These are phyloP conservation scores for Lordiphosa clarofinis DNA, from an alignment of 1,140 invertebrate genomes.

Conservation along the genomic window DNA sequence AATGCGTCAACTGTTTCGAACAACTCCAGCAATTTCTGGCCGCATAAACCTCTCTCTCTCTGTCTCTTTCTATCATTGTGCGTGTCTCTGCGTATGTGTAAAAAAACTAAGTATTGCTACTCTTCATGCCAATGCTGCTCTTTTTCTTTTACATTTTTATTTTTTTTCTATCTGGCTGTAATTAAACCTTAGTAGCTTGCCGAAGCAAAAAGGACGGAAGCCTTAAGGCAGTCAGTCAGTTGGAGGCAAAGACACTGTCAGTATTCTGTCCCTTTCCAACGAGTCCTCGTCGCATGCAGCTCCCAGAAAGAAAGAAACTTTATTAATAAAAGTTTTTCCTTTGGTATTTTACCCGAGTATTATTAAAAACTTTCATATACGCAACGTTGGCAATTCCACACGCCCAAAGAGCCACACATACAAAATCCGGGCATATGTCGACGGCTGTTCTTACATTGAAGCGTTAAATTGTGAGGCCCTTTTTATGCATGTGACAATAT, in stretches of 20 bases:
- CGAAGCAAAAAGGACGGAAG: constrained; percentile 34
- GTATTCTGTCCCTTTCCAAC: constrained; percentile 8
- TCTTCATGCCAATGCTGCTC: constrained; percentile 20
- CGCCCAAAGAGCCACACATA: constrained; percentile 13
- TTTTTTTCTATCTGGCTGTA: constrained; percentile 38
- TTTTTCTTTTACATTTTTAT: constrained; percentile 17
- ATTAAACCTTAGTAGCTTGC: constrained; percentile 59
- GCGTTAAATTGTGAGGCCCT: constrained; percentile 67
- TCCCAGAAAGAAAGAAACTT: constrained; percentile 66
- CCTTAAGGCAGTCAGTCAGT: constrained; percentile 30
- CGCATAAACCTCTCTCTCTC: constrained; percentile 8
- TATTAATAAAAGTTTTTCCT: constrained; percentile 77
- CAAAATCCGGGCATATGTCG: constrained; percentile 45
- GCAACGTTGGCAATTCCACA: constrained; percentile 54
- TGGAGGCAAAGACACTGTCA: constrained; percentile 10
- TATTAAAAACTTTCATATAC: constrained; percentile 75
- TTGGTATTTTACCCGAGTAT: constrained; percentile 72
- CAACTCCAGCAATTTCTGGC: no score
- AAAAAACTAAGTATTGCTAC: constrained; percentile 23
- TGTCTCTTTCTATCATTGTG: not conserved
- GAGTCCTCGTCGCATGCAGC: not conserved
- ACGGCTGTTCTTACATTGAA: constrained; percentile 61
- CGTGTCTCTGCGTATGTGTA: constrained; percentile 33
- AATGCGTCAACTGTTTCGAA: no score
- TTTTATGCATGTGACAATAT: constrained; percentile 69